Base-by-base conservation (phyloP, 2,113 vertebrate species). In the Abramis brama region DNA sequence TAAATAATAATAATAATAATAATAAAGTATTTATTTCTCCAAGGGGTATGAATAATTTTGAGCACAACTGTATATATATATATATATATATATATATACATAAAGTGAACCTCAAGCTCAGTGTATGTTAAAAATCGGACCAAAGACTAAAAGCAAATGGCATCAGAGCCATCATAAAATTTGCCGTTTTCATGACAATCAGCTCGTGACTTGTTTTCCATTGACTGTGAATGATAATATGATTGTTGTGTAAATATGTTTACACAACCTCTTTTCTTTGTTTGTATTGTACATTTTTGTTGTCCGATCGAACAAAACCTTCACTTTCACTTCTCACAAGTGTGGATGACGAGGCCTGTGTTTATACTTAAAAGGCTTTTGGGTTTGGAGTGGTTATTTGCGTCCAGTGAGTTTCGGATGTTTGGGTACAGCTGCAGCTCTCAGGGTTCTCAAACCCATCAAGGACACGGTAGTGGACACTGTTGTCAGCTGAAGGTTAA, bases 401-500 rank as follows among this genome's bases (percentile, higher is more conserved):
- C 1, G 6, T 43, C 19, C 23, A 45, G 10, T n/a, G 70, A 43
- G 11, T 73, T 43, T 73, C 43, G 25, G n/a, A 25, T 47, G 71
- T 74, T 25, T 45, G 23, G 23, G 19, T 23, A 78, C 3, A 36
- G 11, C 68, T 36, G 68, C 52, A 43, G 4, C 70, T 39, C 36
- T 57, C 2, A 6, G 55, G 27, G 21, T 78, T 57, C 77, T 79
- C 57, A 25, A 43, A 6, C 23, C 76, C 5, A 59, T 39, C 23
- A 47, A 17, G 43, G 12, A 8, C 43, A 75, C 3, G 13, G n/a
- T 25, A 60, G 62, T 43, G 57, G 36, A 36, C 57, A 79, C 57
- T 13, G 36, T 79, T 79, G 60, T 79, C 57, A 62, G 33, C 57
- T 79, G 77, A 79, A 79, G 77, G 57, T 25, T 79, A 43, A 62